phyloP scores from a whole-genome alignment of 2,888 invertebrate genomes.

The Galeruca laticollis region DNA sequence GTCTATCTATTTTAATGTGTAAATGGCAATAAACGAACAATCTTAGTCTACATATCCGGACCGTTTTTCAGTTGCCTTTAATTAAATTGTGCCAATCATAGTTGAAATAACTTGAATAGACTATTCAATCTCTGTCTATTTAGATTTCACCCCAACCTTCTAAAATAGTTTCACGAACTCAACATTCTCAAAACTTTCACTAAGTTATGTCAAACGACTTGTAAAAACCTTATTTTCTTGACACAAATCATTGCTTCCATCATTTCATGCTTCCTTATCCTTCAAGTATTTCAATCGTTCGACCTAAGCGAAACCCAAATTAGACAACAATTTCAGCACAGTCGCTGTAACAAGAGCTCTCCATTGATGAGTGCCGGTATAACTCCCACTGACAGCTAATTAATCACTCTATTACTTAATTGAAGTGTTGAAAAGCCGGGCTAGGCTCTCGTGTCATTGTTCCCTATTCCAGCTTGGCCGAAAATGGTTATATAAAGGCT shows the following conservation, averaged over 20 bases:
- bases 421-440: conserved; percentile 33
- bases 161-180: too few species aligned
- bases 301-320: conserved; percentile 30
- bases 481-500: conserved; percentile 12
- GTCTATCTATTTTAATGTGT: too few species aligned
- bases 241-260: conserved; percentile 16
- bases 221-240: background rate
- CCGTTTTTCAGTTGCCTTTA: too few species aligned
- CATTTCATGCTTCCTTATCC: background rate
- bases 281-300: conserved; percentile 17
- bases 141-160: too few species aligned
- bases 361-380: conserved; percentile 20
- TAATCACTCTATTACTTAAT: conserved; percentile 40
- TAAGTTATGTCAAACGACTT: too few species aligned
- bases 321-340: conserved; percentile 34
- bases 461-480: conserved; percentile 24
- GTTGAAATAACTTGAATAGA: too few species aligned
- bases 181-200: too few species aligned
- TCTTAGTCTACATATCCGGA: too few species aligned
- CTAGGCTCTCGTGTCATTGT: conserved; percentile 27
- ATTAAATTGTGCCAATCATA: too few species aligned
- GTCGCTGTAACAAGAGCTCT: conserved; percentile 23
- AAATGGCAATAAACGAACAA: too few species aligned
- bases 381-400: conserved; percentile 34
- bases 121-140: too few species aligned